Conservation (phyloP, 1,140 invertebrate species). For the Muscidifurax raptorellus region DNA sequence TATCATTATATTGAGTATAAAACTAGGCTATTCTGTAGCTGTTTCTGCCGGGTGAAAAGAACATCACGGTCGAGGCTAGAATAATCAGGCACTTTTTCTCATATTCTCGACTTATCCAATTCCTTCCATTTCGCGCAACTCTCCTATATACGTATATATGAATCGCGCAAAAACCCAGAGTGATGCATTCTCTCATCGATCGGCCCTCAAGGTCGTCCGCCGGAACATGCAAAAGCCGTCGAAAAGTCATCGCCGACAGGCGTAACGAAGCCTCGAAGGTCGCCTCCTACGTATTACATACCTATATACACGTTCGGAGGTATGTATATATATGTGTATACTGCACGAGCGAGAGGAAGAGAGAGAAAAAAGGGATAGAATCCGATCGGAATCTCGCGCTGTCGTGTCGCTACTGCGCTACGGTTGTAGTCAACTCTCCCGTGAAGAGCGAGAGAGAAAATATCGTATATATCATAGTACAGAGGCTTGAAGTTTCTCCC, state of each 20-base stretch:
- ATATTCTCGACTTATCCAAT: too few relatives aligned
- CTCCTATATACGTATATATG: not conserved
- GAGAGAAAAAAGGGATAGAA: not conserved
- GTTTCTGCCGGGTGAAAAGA: too few relatives aligned
- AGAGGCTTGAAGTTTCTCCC: slow-evolving; percentile 18
- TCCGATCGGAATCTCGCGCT: slow-evolving; percentile 4
- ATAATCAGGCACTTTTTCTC: too few relatives aligned
- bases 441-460: not conserved
- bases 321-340: not conserved
- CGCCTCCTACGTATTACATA: too few relatives aligned
- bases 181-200: not conserved
- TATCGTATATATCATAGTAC: not conserved
- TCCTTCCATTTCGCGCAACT: too few relatives aligned
- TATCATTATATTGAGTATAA: too few relatives aligned
- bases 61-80: too few relatives aligned
- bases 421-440: not conserved
- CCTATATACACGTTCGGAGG: not conserved
- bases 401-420: slow-evolving; percentile 5
- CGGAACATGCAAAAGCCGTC: not conserved
- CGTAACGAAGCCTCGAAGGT: not conserved
- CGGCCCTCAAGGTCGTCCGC: not conserved
- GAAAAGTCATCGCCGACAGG: not conserved
- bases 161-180: not conserved
- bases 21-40: too few relatives aligned
- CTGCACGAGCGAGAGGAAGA: not conserved